Evolutionary conservation across 2,888 invertebrate species (phyloP).

Genomic region (Archaeoteleia sp.): DNA sequence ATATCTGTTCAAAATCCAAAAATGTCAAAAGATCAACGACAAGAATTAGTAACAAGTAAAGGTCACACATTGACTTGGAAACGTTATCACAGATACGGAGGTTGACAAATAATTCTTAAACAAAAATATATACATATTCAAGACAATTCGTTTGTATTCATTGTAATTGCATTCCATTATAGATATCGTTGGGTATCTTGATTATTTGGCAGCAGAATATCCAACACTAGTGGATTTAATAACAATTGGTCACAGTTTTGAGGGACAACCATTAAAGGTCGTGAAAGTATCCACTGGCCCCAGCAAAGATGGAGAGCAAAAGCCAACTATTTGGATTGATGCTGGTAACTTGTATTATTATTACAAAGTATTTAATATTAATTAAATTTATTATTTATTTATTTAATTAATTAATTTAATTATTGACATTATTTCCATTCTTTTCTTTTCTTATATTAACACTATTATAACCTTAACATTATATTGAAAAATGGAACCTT

Average conservation of each 20-base stretch:
- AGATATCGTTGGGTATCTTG: conserved; percentile 82
- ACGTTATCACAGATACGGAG: conserved; percentile 81
- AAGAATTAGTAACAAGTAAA: conserved; percentile 77
- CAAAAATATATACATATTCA: too few species aligned
- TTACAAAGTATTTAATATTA: too few species aligned
- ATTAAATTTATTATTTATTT: too few species aligned
- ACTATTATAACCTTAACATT: background rate
- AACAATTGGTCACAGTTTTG: conserved; percentile 84
- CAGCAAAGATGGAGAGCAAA: conserved; percentile 72
- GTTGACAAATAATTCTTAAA: conserved; percentile 58
- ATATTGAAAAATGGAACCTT: too few species aligned
- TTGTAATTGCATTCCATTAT: conserved; percentile 57
- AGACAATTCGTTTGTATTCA: conserved; percentile 2
- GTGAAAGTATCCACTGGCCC: conserved; percentile 79
- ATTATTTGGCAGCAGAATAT: conserved; percentile 81
- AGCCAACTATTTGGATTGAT: conserved; percentile 88
- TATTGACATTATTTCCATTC: too few species aligned
- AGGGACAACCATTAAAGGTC: conserved; percentile 83
- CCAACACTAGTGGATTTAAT: conserved; percentile 81
- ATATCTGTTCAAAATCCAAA: conserved; percentile 82
- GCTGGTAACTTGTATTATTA: conserved; percentile 77
- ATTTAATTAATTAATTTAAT: too few species aligned
- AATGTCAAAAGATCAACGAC: conserved; percentile 79
- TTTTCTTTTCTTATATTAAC: background rate
- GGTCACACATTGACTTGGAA: conserved; percentile 84